phyloP scores from a whole-genome alignment of 2,888 invertebrate genomes.

The Metallyticus violacea region DNA sequence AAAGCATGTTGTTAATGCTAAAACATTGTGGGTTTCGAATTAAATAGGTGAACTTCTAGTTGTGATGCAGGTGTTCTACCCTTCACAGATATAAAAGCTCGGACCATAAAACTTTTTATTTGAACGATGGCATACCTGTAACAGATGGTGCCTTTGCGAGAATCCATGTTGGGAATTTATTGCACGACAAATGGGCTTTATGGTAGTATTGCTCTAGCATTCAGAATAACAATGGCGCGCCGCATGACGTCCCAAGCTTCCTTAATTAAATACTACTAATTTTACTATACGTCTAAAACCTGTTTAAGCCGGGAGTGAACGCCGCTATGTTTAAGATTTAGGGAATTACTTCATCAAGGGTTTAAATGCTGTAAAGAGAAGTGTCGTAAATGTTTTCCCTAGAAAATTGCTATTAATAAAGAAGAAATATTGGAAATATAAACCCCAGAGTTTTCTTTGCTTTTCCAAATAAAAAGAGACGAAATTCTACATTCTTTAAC shows the following conservation, averaged over 20 bases:
- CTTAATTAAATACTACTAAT: background rate
- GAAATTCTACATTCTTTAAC: too few relatives aligned
- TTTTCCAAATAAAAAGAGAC: too few relatives aligned
- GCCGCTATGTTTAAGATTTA: too few relatives aligned
- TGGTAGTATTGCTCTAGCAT: background rate
- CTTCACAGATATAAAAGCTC: background rate
- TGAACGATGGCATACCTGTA: background rate
- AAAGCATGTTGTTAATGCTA: too few relatives aligned
- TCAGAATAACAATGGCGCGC: background rate
- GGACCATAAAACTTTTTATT: background rate
- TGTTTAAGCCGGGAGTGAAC: background rate
- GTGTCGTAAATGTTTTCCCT: background rate
- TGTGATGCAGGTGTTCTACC: too few relatives aligned
- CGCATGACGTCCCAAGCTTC: too few relatives aligned
- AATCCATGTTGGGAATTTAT: background rate
- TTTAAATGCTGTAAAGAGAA: background rate
- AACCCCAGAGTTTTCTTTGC: too few relatives aligned
- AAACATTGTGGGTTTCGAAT: too few relatives aligned
- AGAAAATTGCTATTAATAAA: background rate
- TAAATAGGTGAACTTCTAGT: too few relatives aligned
- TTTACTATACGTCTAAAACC: background rate
- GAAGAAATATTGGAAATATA: too few relatives aligned
- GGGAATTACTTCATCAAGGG: too few relatives aligned
- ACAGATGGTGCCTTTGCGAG: background rate
- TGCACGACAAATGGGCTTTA: background rate